A percentile compares a stretch with the other conserved stretches of the same genome.
phyloP scores from a whole-genome alignment of 2,113 vertebrate genomes.

The Cebus imitator region DNA sequence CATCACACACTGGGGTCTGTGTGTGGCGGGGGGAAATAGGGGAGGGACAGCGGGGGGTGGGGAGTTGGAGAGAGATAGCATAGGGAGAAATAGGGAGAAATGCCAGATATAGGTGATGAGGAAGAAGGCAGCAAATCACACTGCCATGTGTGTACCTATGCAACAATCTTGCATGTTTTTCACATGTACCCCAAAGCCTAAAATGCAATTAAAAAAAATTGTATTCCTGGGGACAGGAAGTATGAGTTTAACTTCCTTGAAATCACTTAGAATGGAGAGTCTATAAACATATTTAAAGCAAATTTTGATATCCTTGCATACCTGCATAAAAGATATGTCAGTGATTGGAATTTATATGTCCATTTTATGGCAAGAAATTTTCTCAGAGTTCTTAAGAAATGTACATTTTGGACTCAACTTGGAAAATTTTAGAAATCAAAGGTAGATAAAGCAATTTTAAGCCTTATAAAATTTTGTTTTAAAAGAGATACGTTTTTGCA shows the following conservation, averaged over 20 bases:
- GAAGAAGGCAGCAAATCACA: too few relatives aligned
- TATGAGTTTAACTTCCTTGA: constrained; percentile 14
- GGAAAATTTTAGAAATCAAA: constrained; percentile 38
- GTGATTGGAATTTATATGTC: neutral
- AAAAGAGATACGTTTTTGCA: neutral
- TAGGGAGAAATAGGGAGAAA: too few relatives aligned
- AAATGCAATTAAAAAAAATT: neutral
- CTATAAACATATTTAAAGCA: neutral
- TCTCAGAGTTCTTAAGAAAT: neutral
- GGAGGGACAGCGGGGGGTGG: too few relatives aligned
- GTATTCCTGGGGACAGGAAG: neutral
- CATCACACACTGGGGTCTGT: too few relatives aligned
- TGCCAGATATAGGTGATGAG: too few relatives aligned
- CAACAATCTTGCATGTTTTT: too few relatives aligned
- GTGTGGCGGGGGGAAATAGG: too few relatives aligned
- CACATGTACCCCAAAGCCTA: too few relatives aligned
- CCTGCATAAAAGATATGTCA: neutral
- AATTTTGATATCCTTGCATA: neutral
- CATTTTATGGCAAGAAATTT: neutral
- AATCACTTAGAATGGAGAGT: neutral
- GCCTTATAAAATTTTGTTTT: constrained; percentile 44
- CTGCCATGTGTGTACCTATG: too few relatives aligned
- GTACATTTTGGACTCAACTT: neutral
- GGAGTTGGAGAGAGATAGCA: too few relatives aligned
- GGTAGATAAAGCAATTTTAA: neutral